Base-by-base conservation (phyloP, 2,888 invertebrate genomes). In the Deilephila porcellus region DNA sequence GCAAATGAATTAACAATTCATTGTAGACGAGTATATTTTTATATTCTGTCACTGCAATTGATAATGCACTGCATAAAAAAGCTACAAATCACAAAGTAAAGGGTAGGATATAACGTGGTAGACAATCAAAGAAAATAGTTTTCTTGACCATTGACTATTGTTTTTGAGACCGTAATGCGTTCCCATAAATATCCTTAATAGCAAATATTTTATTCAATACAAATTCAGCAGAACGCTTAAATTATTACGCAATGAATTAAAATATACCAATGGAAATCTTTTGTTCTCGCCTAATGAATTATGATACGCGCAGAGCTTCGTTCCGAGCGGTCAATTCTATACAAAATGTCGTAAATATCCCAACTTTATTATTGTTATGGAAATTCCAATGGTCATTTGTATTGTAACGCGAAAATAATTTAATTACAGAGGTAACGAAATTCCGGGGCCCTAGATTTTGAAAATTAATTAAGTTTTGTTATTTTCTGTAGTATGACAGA, bases 301-400 rank as follows among this genome's bases (percentile, higher is more conserved):
- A 60, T 32, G 45, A 19, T 20, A 71, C 25, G n/a, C 62, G 37
- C 29, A 32, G 17, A 60, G 60, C 60, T 64, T 64, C 59, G 71
- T 71, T 60, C 71, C 25, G 25, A 20, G 37, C 71, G 59, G 37
- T 20, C 60, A 60, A 60, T 37, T 60, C 34, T 71, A 34, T 34
- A 71, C 60, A 60, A 71, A 71, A 71, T 60, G 37, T 20, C 60
- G 59, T 71, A 71, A 71, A 71, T 60, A 60, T 34, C 32, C 25
- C 34, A 7, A 45, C 4, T 64, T 45, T 64, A 45, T 60, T 67
- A 67, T 67, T 67, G 45, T 67, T 67, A 67, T 67, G 64, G 45
- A 67, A 67, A 67, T 45, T 67, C 20, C 20, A 45, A 25, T 14
- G 25, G 64, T 11, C 60, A 60, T 60, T 60, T 29, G 60, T 60